These are phyloP conservation scores for Sphaeridia pumilis DNA, from an alignment of 2,888 invertebrate species.

Conservation along the genomic window DNA sequence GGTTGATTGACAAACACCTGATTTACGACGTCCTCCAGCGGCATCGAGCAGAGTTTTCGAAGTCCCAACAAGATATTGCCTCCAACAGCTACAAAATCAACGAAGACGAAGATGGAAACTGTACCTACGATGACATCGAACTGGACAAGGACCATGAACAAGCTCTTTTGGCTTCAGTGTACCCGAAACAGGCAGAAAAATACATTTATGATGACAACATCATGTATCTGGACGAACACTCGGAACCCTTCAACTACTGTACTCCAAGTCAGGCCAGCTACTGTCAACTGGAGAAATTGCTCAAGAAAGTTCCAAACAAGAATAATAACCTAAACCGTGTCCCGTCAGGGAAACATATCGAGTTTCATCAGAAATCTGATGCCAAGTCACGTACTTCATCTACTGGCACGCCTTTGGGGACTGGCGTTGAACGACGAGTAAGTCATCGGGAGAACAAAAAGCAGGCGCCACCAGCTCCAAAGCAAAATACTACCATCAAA, in stretches of 20 bases:
- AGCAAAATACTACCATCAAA: background rate
- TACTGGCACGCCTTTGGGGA: background rate
- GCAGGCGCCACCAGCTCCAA: constrained; percentile 7
- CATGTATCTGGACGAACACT: constrained; percentile 33
- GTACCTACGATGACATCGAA: constrained; percentile 24
- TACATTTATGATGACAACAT: constrained; percentile 32
- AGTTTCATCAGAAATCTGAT: constrained; percentile 10
- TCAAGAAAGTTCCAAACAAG: constrained; percentile 19
- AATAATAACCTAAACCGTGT: constrained; percentile 8
- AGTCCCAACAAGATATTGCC: constrained; percentile 2
- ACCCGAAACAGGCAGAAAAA: constrained; percentile 32
- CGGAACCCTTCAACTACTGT: constrained; percentile 27
- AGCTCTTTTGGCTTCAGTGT: constrained; percentile 26
- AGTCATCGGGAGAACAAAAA: constrained; percentile 4
- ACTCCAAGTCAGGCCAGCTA: constrained; percentile 27
- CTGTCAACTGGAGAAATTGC: constrained; percentile 27
- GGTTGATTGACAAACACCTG: constrained; percentile 29
- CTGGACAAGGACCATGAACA: constrained; percentile 31
- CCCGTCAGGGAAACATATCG: too few species aligned
- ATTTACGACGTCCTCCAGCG: constrained; percentile 28
- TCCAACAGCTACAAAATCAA: too few species aligned
- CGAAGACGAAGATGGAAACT: constrained; percentile 13
- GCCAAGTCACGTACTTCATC: constrained; percentile 17
- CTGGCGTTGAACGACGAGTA: background rate
- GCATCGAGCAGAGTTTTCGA: constrained; percentile 1